Evolutionary conservation across 2,888 invertebrate genomes (phyloP).

Genomic region (Formica aserva): DNA sequence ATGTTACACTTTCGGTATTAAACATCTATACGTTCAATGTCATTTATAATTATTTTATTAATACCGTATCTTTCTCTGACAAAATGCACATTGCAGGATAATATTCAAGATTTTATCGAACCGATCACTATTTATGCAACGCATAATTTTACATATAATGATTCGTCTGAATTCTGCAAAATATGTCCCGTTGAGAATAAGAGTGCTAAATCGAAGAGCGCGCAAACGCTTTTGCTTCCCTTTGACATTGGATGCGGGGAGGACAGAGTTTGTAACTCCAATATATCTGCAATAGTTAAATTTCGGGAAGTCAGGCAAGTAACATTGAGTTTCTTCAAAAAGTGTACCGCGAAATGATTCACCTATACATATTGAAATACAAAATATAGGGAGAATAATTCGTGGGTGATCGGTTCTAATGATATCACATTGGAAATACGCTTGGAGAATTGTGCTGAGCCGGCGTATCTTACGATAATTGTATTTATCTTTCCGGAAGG

Average conservation of each 20-base stretch:
- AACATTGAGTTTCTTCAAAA: neutral
- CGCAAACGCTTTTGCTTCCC: constrained; percentile 63
- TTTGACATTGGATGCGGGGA: constrained; percentile 79
- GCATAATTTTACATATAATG: constrained; percentile 61
- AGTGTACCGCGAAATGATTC: neutral
- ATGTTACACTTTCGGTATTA: constrained; percentile 63
- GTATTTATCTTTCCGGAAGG: constrained; percentile 73
- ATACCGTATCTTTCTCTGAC: neutral
- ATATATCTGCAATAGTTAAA: constrained; percentile 57
- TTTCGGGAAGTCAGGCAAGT: constrained; percentile 56
- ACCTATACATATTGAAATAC: neutral
- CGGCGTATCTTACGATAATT: constrained; percentile 75
- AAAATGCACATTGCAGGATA: constrained; percentile 58
- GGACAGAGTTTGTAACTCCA: constrained; percentile 76
- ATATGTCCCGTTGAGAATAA: constrained; percentile 74
- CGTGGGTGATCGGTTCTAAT: constrained; percentile 80
- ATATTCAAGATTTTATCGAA: constrained; percentile 73
- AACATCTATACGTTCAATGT: neutral
- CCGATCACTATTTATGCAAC: constrained; percentile 71
- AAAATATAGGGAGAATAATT: constrained; percentile 64
- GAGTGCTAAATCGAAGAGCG: constrained; percentile 52
- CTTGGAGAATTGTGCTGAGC: constrained; percentile 77
- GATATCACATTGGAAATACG: constrained; percentile 73
- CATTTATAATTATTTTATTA: neutral
- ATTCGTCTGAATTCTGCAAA: constrained; percentile 56